Base-by-base conservation (phyloP, 2,113 vertebrate genomes). In the Corynorhinus townsendii region DNA sequence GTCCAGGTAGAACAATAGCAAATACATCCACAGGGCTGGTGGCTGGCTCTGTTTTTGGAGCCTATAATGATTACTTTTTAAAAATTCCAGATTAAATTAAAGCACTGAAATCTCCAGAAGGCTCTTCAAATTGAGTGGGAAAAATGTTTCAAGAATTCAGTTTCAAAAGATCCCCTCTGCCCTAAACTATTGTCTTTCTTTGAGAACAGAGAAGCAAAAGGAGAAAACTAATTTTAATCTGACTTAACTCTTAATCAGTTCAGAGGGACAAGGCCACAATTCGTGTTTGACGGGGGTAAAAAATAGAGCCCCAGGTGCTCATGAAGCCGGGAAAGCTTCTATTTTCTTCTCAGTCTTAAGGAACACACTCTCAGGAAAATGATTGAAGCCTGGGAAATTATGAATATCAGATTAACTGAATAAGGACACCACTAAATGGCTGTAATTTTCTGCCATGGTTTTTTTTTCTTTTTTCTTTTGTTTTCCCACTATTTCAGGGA, bases 371-470 rank as follows among this genome's bases (percentile, higher is more conserved):
- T 84, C 45, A 91, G 76, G 54, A 96, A 89, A 95, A 82, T 90
- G 75, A 92, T 1, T 81, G 54, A 52, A 93, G 9, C 76, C 72
- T 91, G 43, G n/a, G 19, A 93, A 95, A 90, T 89, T 93, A 79
- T 93, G 66, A 86, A 59, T 94, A 79, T 95, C 59, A 89, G 40
- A 93, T 95, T 71, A 26, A 9, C 24, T 54, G 49, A 89, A 62
- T 15, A 75, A 91, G 83, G 49, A 96, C 91, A 69, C 35, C 45
- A 54, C 30, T 17, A 15, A 84, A 40, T 8, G 64, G 17, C 11
- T 94, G 11, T 33, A 95, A 45, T 86, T 86, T 96, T 96, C 76
- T 95, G 40, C 64, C 90, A 15, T 38, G 54, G 43, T 49, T 49
- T 24, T 17, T 64, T 86, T 76, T 59, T 43, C 71, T 22, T 52